Conservation (phyloP, 2,888 invertebrate genomes). For the Hoplodrina blanda region DNA sequence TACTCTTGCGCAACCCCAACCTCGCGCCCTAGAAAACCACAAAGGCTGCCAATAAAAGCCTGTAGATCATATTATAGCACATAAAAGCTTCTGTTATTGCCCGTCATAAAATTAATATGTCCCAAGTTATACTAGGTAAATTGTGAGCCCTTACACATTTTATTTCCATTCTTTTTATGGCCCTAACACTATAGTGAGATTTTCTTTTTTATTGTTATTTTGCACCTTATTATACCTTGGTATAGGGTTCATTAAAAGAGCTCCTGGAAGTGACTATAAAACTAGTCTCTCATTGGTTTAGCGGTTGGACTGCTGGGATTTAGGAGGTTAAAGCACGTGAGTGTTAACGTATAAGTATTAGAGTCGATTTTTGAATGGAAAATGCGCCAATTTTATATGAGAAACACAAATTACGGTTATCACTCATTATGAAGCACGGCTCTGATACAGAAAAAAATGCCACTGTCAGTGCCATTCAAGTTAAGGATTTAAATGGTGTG, state of each 20-base stretch:
- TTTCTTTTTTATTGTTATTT: conserved; percentile 41
- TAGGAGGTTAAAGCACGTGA: no score
- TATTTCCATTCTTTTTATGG: conserved; percentile 47
- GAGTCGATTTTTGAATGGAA: no score
- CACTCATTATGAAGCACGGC: no score
- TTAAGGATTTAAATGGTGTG: no score
- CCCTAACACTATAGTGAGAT: conserved; percentile 42
- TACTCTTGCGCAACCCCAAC: not conserved
- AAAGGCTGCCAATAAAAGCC: conserved; percentile 51
- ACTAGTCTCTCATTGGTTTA: not conserved
- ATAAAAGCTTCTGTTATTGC: conserved; percentile 51
- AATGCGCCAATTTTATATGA: no score
- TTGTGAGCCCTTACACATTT: conserved; percentile 45
- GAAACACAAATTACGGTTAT: no score
- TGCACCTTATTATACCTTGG: conserved; percentile 33
- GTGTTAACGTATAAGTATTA: no score
- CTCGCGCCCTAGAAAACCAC: conserved; percentile 31
- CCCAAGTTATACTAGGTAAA: conserved; percentile 51
- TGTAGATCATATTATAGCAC: conserved; percentile 54
- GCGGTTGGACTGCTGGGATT: not conserved
- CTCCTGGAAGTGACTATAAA: not conserved
- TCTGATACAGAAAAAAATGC: no score
- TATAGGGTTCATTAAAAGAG: conserved; percentile 3
- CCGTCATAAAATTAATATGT: conserved; percentile 56
- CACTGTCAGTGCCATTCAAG: no score